A percentile compares a stretch with the other conserved stretches of the same genome.
These are phyloP conservation scores for Melanotaenia duboulayi DNA, from an alignment of 2,113 vertebrate genomes.

Conservation along the genomic window DNA sequence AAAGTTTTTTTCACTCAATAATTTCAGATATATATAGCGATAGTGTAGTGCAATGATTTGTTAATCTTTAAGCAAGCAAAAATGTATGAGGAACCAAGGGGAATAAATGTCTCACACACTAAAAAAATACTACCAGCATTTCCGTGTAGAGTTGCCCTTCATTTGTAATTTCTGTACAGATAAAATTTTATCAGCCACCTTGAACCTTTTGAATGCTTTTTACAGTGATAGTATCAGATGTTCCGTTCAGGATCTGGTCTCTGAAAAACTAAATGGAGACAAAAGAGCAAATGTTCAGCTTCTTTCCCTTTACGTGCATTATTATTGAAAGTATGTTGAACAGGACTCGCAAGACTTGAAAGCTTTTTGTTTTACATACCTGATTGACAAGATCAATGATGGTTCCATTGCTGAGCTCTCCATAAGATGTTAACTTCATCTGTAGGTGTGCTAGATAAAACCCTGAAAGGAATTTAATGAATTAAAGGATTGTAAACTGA, in stretches of 20 bases:
- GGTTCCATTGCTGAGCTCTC: constrained; percentile 27
- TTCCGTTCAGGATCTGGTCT: constrained; percentile 33
- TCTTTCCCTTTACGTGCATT: neutral
- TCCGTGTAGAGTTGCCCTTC: neutral
- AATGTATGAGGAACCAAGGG: no score
- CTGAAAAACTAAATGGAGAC: constrained; percentile 42
- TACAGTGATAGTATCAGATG: neutral
- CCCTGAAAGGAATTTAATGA: constrained; percentile 2
- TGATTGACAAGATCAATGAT: constrained; percentile 17
- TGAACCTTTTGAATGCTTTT: neutral
- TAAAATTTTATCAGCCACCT: neutral
- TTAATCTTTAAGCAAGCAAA: no score
- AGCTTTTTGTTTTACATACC: constrained; percentile 25
- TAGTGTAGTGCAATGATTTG: no score
- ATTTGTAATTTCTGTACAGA: neutral
- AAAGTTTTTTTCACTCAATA: no score
- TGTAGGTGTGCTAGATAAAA: neutral
- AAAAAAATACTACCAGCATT: neutral
- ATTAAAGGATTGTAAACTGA: no score
- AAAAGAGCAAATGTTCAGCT: constrained; percentile 12
- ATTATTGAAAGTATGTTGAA: neutral
- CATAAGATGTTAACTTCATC: constrained; percentile 27
- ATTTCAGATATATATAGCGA: no score
- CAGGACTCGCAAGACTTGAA: neutral
- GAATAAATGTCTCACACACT: neutral